Conservation (phyloP, 1,140 invertebrate genomes). For the Pissodes strobi region DNA sequence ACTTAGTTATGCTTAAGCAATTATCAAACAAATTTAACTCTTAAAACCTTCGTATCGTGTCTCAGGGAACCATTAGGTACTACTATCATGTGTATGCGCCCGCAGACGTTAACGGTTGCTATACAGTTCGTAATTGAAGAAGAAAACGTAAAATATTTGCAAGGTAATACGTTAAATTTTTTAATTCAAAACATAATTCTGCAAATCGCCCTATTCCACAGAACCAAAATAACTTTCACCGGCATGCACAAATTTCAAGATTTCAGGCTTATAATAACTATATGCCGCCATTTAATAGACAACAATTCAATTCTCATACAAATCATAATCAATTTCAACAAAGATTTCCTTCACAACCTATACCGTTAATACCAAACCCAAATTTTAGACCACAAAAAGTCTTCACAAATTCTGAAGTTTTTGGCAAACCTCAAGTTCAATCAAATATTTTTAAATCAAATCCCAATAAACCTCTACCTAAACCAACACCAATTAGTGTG, state of each 20-base stretch:
- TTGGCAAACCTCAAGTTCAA: conserved; percentile 4
- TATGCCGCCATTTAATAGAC: too few species aligned
- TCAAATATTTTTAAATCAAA: conserved; percentile 24
- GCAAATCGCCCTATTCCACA: not conserved
- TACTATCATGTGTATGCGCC: conserved; percentile 27
- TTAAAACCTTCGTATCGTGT: conserved; percentile 31
- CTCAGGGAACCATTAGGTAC: conserved; percentile 23
- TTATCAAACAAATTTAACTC: conserved; percentile 14
- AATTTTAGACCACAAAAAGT: conserved; percentile 11
- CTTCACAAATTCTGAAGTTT: conserved; percentile 4
- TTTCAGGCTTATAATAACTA: too few species aligned
- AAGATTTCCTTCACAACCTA: not conserved
- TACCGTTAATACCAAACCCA: not conserved
- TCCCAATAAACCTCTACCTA: conserved; percentile 12
- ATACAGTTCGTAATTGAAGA: conserved; percentile 23
- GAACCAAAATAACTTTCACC: not conserved
- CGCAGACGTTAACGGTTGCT: conserved; percentile 5
- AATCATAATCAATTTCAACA: not conserved
- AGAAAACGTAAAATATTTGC: too few species aligned
- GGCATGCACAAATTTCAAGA: too few species aligned
- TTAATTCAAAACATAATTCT: not conserved
- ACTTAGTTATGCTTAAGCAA: conserved; percentile 28
- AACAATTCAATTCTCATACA: not conserved
- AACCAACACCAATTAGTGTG: conserved; percentile 24
- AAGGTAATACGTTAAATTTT: too few species aligned